A percentile compares a stretch with the other conserved stretches of the same genome.
phyloP scores from a whole-genome alignment of 1,140 invertebrate species.

The Zaprionus ornatus region DNA sequence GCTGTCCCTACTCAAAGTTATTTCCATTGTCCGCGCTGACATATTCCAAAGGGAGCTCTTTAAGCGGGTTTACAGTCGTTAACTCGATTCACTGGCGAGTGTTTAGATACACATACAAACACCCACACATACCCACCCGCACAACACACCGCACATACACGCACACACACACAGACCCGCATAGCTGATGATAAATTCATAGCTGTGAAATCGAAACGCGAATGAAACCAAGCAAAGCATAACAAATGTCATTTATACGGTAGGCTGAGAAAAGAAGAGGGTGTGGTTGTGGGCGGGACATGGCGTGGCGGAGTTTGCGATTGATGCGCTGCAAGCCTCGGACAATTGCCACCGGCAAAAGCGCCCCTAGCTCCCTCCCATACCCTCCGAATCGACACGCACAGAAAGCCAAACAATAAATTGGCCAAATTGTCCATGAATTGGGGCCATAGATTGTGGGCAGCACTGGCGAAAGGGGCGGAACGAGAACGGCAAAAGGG shows the following conservation, averaged over 20 bases:
- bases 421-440: slow-evolving; percentile 64
- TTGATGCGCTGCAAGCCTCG: slow-evolving; percentile 67
- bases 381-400: not conserved
- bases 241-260: slow-evolving; percentile 73
- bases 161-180: not conserved
- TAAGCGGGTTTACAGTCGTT: slow-evolving; percentile 21
- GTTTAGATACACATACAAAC: slow-evolving; percentile 46
- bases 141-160: not conserved
- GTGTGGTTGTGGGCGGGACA: not conserved
- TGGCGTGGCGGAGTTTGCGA: slow-evolving; percentile 24
- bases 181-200: slow-evolving; percentile 55
- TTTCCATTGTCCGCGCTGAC: not conserved
- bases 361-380: not conserved
- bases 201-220: slow-evolving; percentile 56
- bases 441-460: slow-evolving; percentile 18
- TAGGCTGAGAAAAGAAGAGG: not conserved
- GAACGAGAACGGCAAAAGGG: not conserved
- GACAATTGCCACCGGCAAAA: slow-evolving; percentile 55
- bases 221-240: slow-evolving; percentile 66
- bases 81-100: slow-evolving; percentile 62
- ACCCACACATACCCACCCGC: not conserved
- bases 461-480: not conserved
- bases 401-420: slow-evolving; percentile 65
- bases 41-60: not conserved
- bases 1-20: not conserved